Percentiles rank a stretch among this genome's conserved stretches.
phyloP scores from a whole-genome alignment of 92 coral and sea anemone species.

The Porites cylindrica region DNA sequence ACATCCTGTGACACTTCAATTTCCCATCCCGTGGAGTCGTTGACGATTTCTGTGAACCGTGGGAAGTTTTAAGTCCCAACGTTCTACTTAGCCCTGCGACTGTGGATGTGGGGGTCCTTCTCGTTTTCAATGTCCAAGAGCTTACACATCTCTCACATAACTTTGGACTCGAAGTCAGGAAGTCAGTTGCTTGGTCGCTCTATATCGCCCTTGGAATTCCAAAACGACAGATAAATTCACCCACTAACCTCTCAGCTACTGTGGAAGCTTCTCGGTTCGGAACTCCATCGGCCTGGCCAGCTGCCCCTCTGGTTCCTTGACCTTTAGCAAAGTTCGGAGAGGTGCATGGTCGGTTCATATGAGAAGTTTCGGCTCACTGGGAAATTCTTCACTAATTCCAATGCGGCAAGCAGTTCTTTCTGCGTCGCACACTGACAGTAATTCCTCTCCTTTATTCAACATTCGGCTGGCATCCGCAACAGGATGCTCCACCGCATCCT shows the following conservation, averaged over 20 bases:
- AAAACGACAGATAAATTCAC: slow-evolving; percentile 23
- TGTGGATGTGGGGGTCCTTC: slow-evolving; percentile 59
- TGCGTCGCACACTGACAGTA: not conserved
- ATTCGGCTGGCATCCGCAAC: not conserved
- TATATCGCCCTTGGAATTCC: slow-evolving; percentile 24
- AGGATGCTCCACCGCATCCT: not conserved
- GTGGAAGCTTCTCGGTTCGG: slow-evolving; percentile 55
- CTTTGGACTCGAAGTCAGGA: slow-evolving; percentile 54
- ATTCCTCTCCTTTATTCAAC: not conserved
- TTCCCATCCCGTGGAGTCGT: slow-evolving; percentile 42
- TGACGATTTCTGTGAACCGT: not conserved
- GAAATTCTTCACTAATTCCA: too few species aligned
- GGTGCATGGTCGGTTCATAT: too few species aligned
- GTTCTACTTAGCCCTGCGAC: slow-evolving; percentile 62
- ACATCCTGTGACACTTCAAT: slow-evolving; percentile 66
- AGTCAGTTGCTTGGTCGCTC: slow-evolving; percentile 40
- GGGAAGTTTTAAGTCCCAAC: slow-evolving; percentile 20
- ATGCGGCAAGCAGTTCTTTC: not conserved
- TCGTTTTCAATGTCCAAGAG: slow-evolving; percentile 48
- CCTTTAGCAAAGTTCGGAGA: too few species aligned
- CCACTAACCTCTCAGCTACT: slow-evolving; percentile 57
- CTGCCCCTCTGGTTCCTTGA: too few species aligned
- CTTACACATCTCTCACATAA: slow-evolving; percentile 50
- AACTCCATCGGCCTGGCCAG: too few species aligned
- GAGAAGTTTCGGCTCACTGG: too few species aligned